Conservation (phyloP, 2,888 invertebrate species). For the Cyclophora punctaria region DNA sequence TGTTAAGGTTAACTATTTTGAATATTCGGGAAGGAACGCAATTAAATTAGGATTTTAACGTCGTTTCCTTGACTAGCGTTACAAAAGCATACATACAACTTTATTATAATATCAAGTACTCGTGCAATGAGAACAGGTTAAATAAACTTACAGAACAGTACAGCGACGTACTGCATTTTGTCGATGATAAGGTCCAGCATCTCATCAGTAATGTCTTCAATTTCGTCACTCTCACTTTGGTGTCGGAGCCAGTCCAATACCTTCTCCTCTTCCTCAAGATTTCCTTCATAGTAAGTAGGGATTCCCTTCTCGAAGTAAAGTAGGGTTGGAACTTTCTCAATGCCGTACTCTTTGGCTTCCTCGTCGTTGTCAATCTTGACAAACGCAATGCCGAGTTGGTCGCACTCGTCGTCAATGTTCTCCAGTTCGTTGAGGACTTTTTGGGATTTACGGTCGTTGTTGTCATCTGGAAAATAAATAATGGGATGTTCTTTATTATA, state of each 20-base stretch:
- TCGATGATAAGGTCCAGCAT: slow-evolving; percentile 93
- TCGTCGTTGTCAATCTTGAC: slow-evolving; percentile 94
- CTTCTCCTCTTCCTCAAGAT: slow-evolving; percentile 91
- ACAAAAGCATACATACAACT: too few relatives aligned
- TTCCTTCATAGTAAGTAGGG: slow-evolving; percentile 85
- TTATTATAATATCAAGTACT: too few relatives aligned
- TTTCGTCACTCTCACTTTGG: slow-evolving; percentile 90
- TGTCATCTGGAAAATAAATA: slow-evolving; percentile 79
- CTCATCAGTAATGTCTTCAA: slow-evolving; percentile 95
- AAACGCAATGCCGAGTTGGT: slow-evolving; percentile 90
- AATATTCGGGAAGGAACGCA: too few relatives aligned
- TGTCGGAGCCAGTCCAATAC: slow-evolving; percentile 90
- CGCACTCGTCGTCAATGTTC: slow-evolving; percentile 95
- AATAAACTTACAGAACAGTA: slow-evolving; percentile 88
- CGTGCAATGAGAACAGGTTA: slow-evolving; percentile 11
- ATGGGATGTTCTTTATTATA: too few relatives aligned
- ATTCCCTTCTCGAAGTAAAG: slow-evolving; percentile 88
- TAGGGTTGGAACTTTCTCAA: slow-evolving; percentile 89
- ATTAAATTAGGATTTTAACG: too few relatives aligned
- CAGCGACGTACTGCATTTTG: slow-evolving; percentile 91
- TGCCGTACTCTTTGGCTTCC: slow-evolving; percentile 93
- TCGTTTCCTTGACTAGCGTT: too few relatives aligned
- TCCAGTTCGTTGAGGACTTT: slow-evolving; percentile 90
- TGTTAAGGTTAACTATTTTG: slow-evolving; percentile 20
- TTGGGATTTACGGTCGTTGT: slow-evolving; percentile 91